Evolutionary conservation across 1,140 invertebrate genomes (phyloP), one percentile per base, ranked within the genome.

Genomic region (Rhopalosiphum maidis): DNA sequence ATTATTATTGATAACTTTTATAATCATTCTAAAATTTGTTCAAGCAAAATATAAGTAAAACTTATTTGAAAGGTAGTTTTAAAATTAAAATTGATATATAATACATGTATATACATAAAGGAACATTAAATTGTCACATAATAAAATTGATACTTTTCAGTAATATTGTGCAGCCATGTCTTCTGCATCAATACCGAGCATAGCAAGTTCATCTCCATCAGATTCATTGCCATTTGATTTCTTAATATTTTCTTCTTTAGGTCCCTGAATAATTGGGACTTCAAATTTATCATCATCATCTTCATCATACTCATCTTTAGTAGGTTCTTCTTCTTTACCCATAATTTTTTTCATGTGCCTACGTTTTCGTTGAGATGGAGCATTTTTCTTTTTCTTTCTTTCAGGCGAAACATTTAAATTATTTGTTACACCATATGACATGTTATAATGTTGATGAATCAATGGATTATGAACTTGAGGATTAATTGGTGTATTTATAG

Each of bases 151-250:
- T 41, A 30, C 0, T 68, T 41, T 90, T 92, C 23, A 93, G 86
- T 93, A 95, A 94, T 95, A 95, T 95, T 96, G 96, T 93, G 96
- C 96, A 22, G 96, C 96, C 94, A 97, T 96, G 95, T 97, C 97
- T 89, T 96, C 96, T 3, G 96, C 96, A 94, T 97, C 96, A 55
- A 97, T 97, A 7, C 97, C 97, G 54, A 97, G 95, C 96, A 97
- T 96, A 7, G 97, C 97, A 91, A 97, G 94, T 94, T 97, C 97
- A 83, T 97, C 96, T 93, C 96, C 94, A 87, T 96, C 96, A 90
- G 96, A 96, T 94, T 96, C 95, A 90, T 93, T 94, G 54, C 94
- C 92, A 55, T 94, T 82, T 30, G 68, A n/a, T 91, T 93, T 93
- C 7, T 54, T 91, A 23, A 60, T 94, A 55, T 92, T 87, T 41